A percentile compares a stretch with the other conserved stretches of the same genome.
These are phyloP conservation scores for Drosophila athabasca DNA, from an alignment of 1,140 invertebrate genomes.

Conservation along the genomic window DNA sequence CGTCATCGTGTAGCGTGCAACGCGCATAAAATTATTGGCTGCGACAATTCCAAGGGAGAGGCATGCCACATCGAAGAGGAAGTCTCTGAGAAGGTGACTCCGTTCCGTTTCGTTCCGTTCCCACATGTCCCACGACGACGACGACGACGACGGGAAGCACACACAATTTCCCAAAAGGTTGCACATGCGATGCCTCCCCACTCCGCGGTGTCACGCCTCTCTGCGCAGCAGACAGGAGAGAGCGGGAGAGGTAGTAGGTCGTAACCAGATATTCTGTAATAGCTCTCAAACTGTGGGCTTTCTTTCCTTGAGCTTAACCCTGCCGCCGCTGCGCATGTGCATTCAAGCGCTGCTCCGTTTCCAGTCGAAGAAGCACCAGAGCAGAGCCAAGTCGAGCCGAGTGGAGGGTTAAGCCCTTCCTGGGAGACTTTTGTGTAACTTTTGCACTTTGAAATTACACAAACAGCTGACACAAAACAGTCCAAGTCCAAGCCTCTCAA, in stretches of 20 bases:
- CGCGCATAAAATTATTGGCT: conserved; percentile 58
- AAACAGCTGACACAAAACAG: conserved; percentile 68
- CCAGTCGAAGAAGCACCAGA: conserved; percentile 49
- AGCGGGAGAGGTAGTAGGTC: neutral
- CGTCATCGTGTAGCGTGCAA: conserved; percentile 9
- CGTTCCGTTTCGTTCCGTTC: conserved; percentile 39
- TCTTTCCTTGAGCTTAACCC: conserved; percentile 39
- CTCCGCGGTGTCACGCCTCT: conserved; percentile 43
- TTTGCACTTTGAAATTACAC: conserved; percentile 78
- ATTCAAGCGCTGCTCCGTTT: conserved; percentile 75
- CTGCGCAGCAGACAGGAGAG: conserved; percentile 25
- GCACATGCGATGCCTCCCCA: conserved; percentile 1
- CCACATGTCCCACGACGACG: conserved; percentile 57
- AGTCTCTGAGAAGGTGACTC: conserved; percentile 1
- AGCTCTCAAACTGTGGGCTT: conserved; percentile 11
- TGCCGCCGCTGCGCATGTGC: conserved; percentile 58
- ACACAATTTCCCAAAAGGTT: conserved; percentile 32
- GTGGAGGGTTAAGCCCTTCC: conserved; percentile 15
- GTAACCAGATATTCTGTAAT: conserved; percentile 49
- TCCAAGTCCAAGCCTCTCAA: conserved; percentile 58
- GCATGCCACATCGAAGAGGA: conserved; percentile 6
- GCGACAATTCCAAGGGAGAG: conserved; percentile 58
- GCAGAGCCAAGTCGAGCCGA: conserved; percentile 37
- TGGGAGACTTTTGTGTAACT: conserved; percentile 61
- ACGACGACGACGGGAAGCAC: conserved; percentile 17